These are phyloP conservation scores for Sarcoramphus papa DNA, from an alignment of 2,797 vertebrate species.

Conservation along the genomic window DNA sequence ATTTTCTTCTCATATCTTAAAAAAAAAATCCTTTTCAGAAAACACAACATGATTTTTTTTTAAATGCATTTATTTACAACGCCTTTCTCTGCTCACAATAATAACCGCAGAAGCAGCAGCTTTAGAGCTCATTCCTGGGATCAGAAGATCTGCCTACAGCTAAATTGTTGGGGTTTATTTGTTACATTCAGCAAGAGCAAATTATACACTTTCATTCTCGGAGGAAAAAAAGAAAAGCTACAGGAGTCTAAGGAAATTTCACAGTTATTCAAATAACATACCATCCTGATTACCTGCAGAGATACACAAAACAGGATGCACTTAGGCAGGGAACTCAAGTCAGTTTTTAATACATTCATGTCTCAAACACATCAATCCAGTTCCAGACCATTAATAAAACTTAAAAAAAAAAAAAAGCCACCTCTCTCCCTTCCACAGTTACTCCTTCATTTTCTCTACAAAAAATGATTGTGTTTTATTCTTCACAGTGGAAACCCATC, in stretches of 20 bases:
- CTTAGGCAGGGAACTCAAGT: neutral
- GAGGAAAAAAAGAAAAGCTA: conserved; percentile 8
- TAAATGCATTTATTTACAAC: neutral
- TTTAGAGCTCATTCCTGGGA: neutral
- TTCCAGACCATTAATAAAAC: neutral
- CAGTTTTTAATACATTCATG: neutral
- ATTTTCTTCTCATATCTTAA: neutral
- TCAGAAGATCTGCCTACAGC: conserved; percentile 5
- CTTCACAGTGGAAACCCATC: neutral
- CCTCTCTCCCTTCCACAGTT: neutral
- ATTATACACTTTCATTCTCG: neutral
- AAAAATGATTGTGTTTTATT: neutral
- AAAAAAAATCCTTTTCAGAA: neutral
- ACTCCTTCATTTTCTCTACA: neutral
- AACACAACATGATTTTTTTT: neutral
- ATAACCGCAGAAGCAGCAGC: neutral
- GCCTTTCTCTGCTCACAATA: neutral
- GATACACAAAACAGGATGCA: neutral
- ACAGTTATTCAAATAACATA: neutral
- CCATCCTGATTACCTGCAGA: neutral
- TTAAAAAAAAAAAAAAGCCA: neutral
- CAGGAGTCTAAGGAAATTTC: neutral
- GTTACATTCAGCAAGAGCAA: neutral
- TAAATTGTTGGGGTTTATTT: neutral
- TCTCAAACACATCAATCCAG: neutral